phyloP scores from a whole-genome alignment of 2,888 invertebrate species.

The Diaprepes abbreviatus region DNA sequence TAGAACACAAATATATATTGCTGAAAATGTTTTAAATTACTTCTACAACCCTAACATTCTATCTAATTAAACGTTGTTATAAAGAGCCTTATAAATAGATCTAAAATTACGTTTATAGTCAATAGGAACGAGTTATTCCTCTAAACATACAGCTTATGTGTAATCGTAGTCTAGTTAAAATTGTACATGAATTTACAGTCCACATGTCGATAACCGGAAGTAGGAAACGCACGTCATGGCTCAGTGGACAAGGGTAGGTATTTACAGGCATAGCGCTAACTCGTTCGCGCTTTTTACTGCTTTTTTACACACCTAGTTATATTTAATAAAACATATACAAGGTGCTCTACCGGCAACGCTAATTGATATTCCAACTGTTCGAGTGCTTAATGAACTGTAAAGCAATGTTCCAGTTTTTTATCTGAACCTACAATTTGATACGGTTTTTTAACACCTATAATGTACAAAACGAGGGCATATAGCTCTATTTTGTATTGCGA shows the following conservation, averaged over 20 bases:
- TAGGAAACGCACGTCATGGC: constrained; percentile 59
- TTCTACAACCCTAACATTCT: no score
- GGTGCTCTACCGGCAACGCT: constrained; percentile 54
- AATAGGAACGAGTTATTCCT: not conserved
- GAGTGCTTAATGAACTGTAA: constrained; percentile 61
- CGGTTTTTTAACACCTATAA: constrained; percentile 38
- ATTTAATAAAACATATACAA: constrained; percentile 59
- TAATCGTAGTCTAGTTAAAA: constrained; percentile 6
- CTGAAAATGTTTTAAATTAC: no score
- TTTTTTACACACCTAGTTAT: constrained; percentile 59
- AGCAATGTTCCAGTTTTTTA: constrained; percentile 48
- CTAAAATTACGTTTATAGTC: no score
- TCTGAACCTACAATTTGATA: constrained; percentile 39
- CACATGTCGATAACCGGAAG: constrained; percentile 61
- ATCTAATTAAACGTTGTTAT: no score
- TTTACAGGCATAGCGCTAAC: constrained; percentile 56
- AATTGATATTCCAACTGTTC: constrained; percentile 62
- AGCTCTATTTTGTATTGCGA: constrained; percentile 16
- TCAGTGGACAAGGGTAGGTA: constrained; percentile 56
- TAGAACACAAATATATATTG: no score
- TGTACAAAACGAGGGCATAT: not conserved
- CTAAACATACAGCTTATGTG: not conserved
- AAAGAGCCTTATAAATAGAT: no score
- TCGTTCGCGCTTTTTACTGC: constrained; percentile 56
- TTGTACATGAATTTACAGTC: constrained; percentile 28